phyloP scores from a whole-genome alignment of 2,113 vertebrate genomes.

The Oceanites oceanicus region DNA sequence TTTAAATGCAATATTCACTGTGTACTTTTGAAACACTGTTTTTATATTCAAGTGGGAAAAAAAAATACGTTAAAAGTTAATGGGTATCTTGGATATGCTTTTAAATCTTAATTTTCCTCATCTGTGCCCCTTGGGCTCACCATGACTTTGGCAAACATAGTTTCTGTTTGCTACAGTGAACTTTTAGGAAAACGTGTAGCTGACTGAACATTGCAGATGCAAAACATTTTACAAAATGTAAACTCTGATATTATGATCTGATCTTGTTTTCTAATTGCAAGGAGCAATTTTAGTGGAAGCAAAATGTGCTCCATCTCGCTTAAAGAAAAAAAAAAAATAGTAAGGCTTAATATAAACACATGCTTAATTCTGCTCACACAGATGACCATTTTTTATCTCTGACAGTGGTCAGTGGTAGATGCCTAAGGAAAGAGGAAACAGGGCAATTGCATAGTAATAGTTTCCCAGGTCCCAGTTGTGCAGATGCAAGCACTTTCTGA shows the following conservation, averaged over 20 bases:
- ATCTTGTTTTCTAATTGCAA: background rate
- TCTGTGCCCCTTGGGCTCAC: background rate
- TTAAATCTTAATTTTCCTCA: background rate
- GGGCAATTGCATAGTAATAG: background rate
- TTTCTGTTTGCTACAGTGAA: background rate
- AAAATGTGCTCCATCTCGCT: background rate
- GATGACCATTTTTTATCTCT: background rate
- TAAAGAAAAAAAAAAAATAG: background rate
- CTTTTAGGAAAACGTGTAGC: background rate
- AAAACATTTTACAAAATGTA: background rate
- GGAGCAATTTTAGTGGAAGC: background rate
- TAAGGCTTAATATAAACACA: background rate
- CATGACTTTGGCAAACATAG: background rate
- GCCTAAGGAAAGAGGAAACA: background rate
- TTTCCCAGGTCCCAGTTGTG: background rate
- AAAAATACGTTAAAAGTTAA: background rate
- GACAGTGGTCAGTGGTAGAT: background rate
- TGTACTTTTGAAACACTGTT: background rate
- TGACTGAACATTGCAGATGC: background rate
- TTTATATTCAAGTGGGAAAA: background rate
- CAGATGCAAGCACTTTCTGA: background rate
- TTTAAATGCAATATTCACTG: background rate
- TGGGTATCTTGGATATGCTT: background rate
- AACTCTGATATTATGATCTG: background rate
- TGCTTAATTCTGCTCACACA: background rate